Base-by-base conservation (phyloP, 2,113 vertebrate species). In the Lepus timidus region DNA sequence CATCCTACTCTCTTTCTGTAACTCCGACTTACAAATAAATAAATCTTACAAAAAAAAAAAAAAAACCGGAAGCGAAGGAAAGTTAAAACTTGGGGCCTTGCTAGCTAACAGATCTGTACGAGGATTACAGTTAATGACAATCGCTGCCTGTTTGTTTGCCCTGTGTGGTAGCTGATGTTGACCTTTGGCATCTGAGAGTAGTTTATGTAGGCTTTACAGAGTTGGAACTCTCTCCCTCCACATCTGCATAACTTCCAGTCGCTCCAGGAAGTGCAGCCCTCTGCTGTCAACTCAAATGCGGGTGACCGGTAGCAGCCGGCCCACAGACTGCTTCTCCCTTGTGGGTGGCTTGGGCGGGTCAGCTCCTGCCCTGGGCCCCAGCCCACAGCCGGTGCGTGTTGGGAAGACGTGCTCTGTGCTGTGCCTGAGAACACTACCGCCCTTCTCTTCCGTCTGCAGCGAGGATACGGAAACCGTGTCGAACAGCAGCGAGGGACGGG, bases 391-490 rank as follows among this genome's bases (percentile, higher is more conserved):
- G 7, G 33, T 61, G 1, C 58, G 51, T 27, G 8, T 3, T 10
- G 51, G 82, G 64, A 62, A 9, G 31, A 8, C 6, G 1, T 22
- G 17, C 71, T 19, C 83, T 93, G 0, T 55, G 17, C 49, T 92
- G 1, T 71, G 74, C 17, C 49, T 67, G 76, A 88, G 39, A 27
- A 1, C 19, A 91, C 61, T 62, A 79, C 51, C 33, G 51, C 71
- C 52, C 61, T 27, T 25, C 9, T 39, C 93, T 98, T 85, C 65
- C 71, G 96, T 73, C 75, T 74, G 2, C 85, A 99, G 99, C 0
- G 99, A 99, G 91, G 99, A 99, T 49, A 97, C 98, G 1, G 99
- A 99, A 82, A 98, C 98, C 0, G 97, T 99, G 31, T 98, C 98
- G 3, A 99, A 98, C 95, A 99, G 98, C 92, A 98, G 98, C 0